These are phyloP conservation scores for Tachuris rubrigastra DNA, from an alignment of 2,113 vertebrate genomes.

Conservation along the genomic window DNA sequence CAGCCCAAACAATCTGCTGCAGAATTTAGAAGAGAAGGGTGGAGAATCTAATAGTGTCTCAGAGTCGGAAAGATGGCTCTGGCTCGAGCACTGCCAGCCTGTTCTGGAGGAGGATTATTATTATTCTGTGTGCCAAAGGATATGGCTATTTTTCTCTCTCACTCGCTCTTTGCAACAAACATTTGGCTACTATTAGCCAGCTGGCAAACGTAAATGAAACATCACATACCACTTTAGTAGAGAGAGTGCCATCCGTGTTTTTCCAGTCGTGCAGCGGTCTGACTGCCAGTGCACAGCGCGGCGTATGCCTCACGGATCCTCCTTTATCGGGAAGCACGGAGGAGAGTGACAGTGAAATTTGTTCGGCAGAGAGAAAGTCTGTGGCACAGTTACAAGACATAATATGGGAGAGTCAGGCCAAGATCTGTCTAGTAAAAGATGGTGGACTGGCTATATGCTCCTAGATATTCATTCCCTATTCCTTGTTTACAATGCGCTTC, in stretches of 20 bases:
- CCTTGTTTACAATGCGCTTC: not conserved
- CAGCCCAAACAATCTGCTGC: conserved; percentile 83
- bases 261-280: conserved; percentile 27
- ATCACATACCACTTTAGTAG: conserved; percentile 27
- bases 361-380: not conserved
- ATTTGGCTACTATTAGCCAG: conserved; percentile 72
- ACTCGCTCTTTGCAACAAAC: conserved; percentile 63
- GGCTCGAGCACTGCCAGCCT: conserved; percentile 72
- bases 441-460: not conserved
- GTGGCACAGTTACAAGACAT: not conserved
- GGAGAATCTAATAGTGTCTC: conserved; percentile 74
- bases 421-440: not conserved
- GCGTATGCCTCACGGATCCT: not conserved
- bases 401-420: not conserved
- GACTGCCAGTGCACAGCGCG: conserved; percentile 1
- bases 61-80: conserved; percentile 79
- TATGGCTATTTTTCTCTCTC: conserved; percentile 62
- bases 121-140: conserved; percentile 65
- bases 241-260: not conserved
- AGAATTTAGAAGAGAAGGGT: conserved; percentile 79
- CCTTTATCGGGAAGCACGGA: not conserved
- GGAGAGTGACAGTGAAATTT: not conserved
- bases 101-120: conserved; percentile 75
- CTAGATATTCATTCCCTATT: not conserved
- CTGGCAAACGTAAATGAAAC: conserved; percentile 66